Evolutionary conservation across 2,113 vertebrate genomes (phyloP), one percentile per base, ranked within the genome.

Genomic region (Thinocorus orbignyianus): DNA sequence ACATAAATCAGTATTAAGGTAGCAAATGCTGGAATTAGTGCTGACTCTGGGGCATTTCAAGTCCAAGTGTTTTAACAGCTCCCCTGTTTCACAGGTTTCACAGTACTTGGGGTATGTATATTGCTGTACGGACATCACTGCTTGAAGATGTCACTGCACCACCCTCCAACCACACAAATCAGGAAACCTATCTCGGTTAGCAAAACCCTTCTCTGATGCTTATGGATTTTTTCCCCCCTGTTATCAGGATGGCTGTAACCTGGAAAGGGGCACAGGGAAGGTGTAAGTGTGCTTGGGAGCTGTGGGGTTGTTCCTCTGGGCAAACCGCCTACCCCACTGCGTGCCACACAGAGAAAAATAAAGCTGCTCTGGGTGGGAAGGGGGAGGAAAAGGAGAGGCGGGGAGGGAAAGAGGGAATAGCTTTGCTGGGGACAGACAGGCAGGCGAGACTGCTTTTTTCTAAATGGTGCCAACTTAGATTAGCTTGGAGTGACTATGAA

Each of bases 401-500:
- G 20, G 13, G 3, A 5, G 2, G 7, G n/a, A 44, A 46, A 62
- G 37, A 87, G 20, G 33, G 30, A 82, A 74, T 35, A 39, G 25
- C 15, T 88, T 84, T 88, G n/a, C 61, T 91, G 65, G 33, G 51
- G 48, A 55, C 80, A 80, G 66, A 68, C 62, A 86, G 55, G 60
- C 72, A 70, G 42, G 35, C 13, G 0, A 81, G 68, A 77, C 82
- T 71, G 51, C 73, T 88, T 66, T 68, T 72, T 92, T 93, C 57
- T 52, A 68, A 79, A 49, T 10, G 9, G 17, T 92, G 80, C 64
- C 91, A 86, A 35, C 23, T 88, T 86, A 94, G 74, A 92, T 96
- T 71, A 95, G 72, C 48, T 92, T 86, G 68, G 92, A 93, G 86
- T 78, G 83, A 78, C 80, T 89, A 46, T 41, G 83, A 87, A 96